A percentile compares a stretch with the other conserved stretches of the same genome.
These are phyloP conservation scores for Harpalus rufipes DNA, from an alignment of 2,888 invertebrate species.

Conservation along the genomic window DNA sequence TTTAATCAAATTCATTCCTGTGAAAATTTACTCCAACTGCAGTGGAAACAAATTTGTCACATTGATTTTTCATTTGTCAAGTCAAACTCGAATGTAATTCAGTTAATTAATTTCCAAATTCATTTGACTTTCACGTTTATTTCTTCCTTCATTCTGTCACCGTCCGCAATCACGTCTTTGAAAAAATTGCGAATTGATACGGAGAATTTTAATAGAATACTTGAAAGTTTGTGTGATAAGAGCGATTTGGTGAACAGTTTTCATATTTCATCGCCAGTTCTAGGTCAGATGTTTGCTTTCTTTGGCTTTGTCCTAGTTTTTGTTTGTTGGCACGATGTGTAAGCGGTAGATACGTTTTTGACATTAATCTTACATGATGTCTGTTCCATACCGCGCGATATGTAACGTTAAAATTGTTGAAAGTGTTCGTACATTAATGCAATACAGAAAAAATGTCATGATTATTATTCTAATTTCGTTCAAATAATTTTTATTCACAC, in stretches of 20 bases:
- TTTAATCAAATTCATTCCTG: background rate
- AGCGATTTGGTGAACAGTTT: constrained; percentile 55
- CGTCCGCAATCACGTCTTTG: constrained; percentile 7
- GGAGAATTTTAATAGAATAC: constrained; percentile 46
- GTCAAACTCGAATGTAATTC: background rate
- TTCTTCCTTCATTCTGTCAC: constrained; percentile 16
- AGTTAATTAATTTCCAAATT: constrained; percentile 41
- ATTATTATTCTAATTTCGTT: background rate
- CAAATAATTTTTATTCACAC: background rate
- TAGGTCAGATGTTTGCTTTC: constrained; percentile 13
- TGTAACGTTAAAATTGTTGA: background rate
- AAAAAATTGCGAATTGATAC: constrained; percentile 50
- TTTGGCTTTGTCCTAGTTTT: constrained; percentile 57
- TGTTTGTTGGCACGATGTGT: constrained; percentile 29
- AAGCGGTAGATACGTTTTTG: background rate
- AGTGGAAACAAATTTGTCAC: background rate
- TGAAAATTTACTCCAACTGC: background rate
- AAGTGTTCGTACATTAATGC: no score
- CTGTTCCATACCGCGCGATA: background rate
- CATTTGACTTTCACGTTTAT: background rate
- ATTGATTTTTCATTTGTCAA: constrained; percentile 41
- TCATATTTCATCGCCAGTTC: constrained; percentile 56
- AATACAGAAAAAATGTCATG: no score
- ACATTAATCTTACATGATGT: background rate
- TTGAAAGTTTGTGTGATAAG: constrained; percentile 33